Percentiles rank a stretch among this genome's conserved stretches.
Evolutionary conservation across 2,113 vertebrate species (phyloP).

Genomic region (Axis porcinus): DNA sequence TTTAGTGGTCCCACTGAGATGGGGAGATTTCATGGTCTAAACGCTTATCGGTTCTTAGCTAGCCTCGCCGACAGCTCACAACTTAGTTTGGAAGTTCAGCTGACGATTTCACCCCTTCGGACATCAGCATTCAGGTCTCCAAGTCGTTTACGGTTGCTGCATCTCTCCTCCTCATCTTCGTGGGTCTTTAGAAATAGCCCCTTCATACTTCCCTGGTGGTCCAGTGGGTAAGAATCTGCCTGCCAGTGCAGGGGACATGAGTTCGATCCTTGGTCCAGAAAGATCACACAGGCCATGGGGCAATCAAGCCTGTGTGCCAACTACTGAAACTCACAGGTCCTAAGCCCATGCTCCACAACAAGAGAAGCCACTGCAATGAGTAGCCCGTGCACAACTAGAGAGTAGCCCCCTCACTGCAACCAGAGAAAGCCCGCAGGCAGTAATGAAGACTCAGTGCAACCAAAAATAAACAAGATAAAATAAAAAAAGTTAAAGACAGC

Average conservation of each 20-base stretch:
- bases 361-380: not conserved
- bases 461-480: not conserved
- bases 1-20: not conserved
- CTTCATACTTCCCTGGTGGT: not conserved
- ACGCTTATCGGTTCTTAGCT: fast-evolving
- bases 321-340: not conserved
- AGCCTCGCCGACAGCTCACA: fast-evolving
- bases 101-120: not conserved
- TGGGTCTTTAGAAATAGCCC: not conserved
- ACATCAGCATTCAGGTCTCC: no score
- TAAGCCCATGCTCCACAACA: not conserved
- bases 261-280: not conserved
- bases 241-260: not conserved
- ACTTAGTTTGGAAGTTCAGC: no score
- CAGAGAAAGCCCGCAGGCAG: not conserved
- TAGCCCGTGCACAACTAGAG: fast-evolving
- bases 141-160: fast-evolving
- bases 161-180: fast-evolving
- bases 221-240: not conserved
- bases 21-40: fast-evolving
- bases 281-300: not conserved
- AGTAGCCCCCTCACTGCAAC: not conserved
- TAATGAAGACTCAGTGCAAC: not conserved
- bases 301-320: not conserved
- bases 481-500: fast-evolving